phyloP scores from a whole-genome alignment of 2,888 invertebrate genomes.

The Cetonia aurata region DNA sequence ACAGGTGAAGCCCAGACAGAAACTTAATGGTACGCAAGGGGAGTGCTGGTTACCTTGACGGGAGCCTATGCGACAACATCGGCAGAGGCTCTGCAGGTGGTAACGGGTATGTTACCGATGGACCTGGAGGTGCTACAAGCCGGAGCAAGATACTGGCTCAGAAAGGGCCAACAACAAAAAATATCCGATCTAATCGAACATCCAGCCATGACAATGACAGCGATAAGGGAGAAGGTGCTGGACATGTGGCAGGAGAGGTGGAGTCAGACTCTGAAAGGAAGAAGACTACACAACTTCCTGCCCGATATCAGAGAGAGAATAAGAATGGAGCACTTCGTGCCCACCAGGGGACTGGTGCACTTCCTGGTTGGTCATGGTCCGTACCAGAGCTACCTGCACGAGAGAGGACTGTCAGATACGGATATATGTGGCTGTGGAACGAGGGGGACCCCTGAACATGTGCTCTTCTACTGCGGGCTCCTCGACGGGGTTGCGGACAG shows the following conservation, averaged over 20 bases:
- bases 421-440: neutral
- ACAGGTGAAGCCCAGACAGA: too few relatives aligned
- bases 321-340: neutral
- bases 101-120: too few relatives aligned
- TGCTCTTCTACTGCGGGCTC: neutral
- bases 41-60: constrained; percentile 6
- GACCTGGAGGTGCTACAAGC: too few relatives aligned
- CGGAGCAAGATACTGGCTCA: too few relatives aligned
- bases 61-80: constrained; percentile 17
- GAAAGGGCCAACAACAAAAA: constrained; percentile 17
- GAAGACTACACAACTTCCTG: too few relatives aligned
- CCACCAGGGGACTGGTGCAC: neutral
- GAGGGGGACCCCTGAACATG: neutral
- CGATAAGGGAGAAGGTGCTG: neutral
- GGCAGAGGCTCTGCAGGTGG: too few relatives aligned
- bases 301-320: neutral
- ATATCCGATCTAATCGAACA: neutral
- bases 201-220: constrained; percentile 12
- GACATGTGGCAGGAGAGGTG: constrained; percentile 1
- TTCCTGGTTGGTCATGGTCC: too few relatives aligned
- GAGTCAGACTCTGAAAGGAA: neutral
- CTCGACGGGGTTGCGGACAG: neutral
- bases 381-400: neutral
- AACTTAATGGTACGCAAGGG: constrained; percentile 9
- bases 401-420: neutral